Percentiles rank a stretch among this genome's conserved stretches.
Evolutionary conservation across 2,113 vertebrate species (phyloP).

Genomic region (Bujurquina vittata): DNA sequence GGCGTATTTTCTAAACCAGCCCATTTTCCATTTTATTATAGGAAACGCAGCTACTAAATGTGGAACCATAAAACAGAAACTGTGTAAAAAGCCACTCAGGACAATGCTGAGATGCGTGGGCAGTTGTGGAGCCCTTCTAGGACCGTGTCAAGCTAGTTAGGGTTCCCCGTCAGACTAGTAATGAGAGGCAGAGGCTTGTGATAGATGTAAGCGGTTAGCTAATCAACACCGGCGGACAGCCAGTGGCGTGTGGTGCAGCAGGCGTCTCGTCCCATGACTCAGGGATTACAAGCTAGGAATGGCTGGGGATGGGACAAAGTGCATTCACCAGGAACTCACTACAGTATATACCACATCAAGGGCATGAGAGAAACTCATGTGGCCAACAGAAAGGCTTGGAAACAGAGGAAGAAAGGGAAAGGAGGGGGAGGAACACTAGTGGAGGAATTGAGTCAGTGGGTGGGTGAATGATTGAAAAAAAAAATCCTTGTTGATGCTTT

Average conservation of each 20-base stretch:
- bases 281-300: constrained; percentile 75
- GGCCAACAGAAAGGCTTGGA: constrained; percentile 64
- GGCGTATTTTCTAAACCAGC: constrained; percentile 4
- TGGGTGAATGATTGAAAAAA: constrained; percentile 41
- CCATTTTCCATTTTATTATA: constrained; percentile 34
- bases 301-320: constrained; percentile 63
- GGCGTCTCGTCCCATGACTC: constrained; percentile 73
- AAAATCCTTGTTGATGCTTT: constrained; percentile 52
- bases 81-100: constrained; percentile 15
- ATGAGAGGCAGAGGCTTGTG: constrained; percentile 28
- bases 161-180: constrained; percentile 24
- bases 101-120: constrained; percentile 34
- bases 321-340: constrained; percentile 66
- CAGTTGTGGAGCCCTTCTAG: constrained; percentile 37
- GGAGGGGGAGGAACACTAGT: constrained; percentile 44
- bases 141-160: constrained; percentile 36
- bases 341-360: constrained; percentile 75
- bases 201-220: constrained; percentile 23
- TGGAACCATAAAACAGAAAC: constrained; percentile 44
- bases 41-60: constrained; percentile 45
- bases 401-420: constrained; percentile 52
- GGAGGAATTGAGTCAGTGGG: constrained; percentile 41
- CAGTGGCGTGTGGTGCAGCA: constrained; percentile 54
- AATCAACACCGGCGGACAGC: constrained; percentile 39
- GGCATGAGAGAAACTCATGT: constrained; percentile 67